Evolutionary conservation across 2,888 invertebrate species (phyloP), one percentile per base, ranked within the genome.

Genomic region (Ectobius pallidus): DNA sequence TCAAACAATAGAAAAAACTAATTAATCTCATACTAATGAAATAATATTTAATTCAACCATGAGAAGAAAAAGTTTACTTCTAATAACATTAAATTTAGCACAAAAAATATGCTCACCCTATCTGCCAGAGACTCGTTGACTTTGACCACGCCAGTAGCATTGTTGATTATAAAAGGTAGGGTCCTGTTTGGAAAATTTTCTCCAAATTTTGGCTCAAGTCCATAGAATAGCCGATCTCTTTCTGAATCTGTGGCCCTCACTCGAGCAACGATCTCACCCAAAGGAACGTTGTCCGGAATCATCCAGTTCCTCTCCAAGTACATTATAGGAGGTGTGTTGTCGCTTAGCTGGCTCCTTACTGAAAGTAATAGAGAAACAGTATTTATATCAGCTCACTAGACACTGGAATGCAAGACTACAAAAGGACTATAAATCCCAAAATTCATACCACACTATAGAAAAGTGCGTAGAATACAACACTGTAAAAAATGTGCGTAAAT

Each of bases 91-190:
- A n/a, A n/a, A n/a, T n/a, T n/a, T n/a, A n/a, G n/a, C n/a, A n/a
- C n/a, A n/a, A n/a, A n/a, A n/a, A n/a, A n/a, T n/a, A 14, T 2
- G 83, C 87, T 88, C 85, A 95, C 95, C 86, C 91, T 88, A 80
- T 92, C 92, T 78, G 83, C 82, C 39, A 95, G 85, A 0, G 93
- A 91, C 79, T 94, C 91, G 79, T 94, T 94, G 65, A 95, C 87
- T 78, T 89, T 91, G 69, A 95, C 92, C 4, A 89, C 89, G 34
- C 95, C 95, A 0, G 91, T 91, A 3, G 84, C 83, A 44, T 89
- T 87, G 82, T 95, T 89, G 75, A 96, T 94, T 58, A 86, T 83
- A 81, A 95, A 95, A 1, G 94, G 94, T 25, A 91, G 85, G 49
- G 32, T 27, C 9, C 22, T 44, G 22, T 20, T 22, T 6, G 39